These are phyloP conservation scores for Pristionchus mayeri DNA, from an alignment of 2,888 invertebrate genomes.

Conservation along the genomic window DNA sequence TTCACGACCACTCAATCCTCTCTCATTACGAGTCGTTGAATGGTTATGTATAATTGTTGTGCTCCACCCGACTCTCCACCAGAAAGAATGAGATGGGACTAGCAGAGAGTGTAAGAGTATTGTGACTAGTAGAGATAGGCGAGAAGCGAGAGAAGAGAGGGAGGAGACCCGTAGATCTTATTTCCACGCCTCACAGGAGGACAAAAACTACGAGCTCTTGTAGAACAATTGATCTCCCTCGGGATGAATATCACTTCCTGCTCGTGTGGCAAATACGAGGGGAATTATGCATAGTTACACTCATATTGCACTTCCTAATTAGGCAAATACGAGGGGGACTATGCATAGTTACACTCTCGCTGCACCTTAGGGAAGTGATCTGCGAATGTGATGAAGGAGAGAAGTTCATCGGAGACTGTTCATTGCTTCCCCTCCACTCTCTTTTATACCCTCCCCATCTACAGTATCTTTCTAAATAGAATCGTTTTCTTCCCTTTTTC, in stretches of 20 bases:
- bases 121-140: slow-evolving; percentile 28
- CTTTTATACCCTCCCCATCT: slow-evolving; percentile 8
- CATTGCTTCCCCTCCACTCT: neutral
- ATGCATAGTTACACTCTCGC: too few relatives aligned
- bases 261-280: slow-evolving; percentile 45
- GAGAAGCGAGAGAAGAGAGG: slow-evolving; percentile 16
- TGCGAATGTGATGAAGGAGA: neutral
- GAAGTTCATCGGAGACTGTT: neutral
- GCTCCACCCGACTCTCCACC: neutral
- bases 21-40: neutral
- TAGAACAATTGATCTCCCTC: neutral
- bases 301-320: slow-evolving; percentile 26
- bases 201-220: neutral
- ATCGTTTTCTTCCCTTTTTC: neutral
- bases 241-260: neutral
- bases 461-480: slow-evolving; percentile 14
- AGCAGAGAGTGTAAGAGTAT: slow-evolving; percentile 26
- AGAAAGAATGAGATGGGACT: neutral
- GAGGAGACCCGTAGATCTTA: neutral
- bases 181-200: slow-evolving; percentile 5
- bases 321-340: slow-evolving; percentile 43
- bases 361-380: neutral
- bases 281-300: slow-evolving; percentile 28
- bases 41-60: slow-evolving; percentile 24
- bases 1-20: neutral